phyloP scores from a whole-genome alignment of 2,888 invertebrate species.

The Druceiella hillmani region DNA sequence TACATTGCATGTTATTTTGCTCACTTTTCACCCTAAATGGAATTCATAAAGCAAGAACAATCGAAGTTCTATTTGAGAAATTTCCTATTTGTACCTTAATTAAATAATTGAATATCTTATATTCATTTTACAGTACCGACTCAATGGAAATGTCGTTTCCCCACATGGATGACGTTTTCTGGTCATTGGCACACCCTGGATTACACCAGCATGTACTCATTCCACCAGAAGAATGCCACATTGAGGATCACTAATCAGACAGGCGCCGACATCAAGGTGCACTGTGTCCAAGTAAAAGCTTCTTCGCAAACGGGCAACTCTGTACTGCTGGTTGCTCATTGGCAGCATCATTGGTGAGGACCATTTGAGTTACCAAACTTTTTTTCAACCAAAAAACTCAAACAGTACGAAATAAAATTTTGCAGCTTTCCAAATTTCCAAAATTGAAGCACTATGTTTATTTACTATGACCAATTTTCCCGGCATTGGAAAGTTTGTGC shows the following conservation, averaged over 20 bases:
- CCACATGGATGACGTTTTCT: constrained; percentile 78
- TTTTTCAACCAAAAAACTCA: too few species aligned
- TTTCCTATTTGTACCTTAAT: too few species aligned
- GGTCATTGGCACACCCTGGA: constrained; percentile 88
- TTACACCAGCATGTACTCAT: constrained; percentile 79
- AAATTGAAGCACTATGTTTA: too few species aligned
- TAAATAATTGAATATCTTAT: constrained; percentile 1
- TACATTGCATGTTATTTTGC: too few species aligned
- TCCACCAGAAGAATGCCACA: constrained; percentile 76
- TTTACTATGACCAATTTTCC: too few species aligned
- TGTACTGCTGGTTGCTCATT: constrained; percentile 50
- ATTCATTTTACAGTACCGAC: constrained; percentile 61
- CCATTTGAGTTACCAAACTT: too few species aligned
- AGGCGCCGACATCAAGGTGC: constrained; percentile 59
- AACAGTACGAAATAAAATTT: too few species aligned
- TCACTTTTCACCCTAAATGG: too few species aligned
- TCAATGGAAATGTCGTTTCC: constrained; percentile 78
- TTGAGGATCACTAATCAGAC: constrained; percentile 61
- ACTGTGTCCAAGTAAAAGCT: constrained; percentile 58
- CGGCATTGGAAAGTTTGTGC: too few species aligned
- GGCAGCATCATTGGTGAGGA: constrained; percentile 49
- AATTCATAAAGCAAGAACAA: too few species aligned
- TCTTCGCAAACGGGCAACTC: constrained; percentile 49
- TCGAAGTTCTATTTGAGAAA: too few species aligned
- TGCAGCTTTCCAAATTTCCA: too few species aligned